Percentiles rank a stretch among this genome's conserved stretches.
phyloP scores from a whole-genome alignment of 2,113 vertebrate species.

The Xenopus laevis region DNA sequence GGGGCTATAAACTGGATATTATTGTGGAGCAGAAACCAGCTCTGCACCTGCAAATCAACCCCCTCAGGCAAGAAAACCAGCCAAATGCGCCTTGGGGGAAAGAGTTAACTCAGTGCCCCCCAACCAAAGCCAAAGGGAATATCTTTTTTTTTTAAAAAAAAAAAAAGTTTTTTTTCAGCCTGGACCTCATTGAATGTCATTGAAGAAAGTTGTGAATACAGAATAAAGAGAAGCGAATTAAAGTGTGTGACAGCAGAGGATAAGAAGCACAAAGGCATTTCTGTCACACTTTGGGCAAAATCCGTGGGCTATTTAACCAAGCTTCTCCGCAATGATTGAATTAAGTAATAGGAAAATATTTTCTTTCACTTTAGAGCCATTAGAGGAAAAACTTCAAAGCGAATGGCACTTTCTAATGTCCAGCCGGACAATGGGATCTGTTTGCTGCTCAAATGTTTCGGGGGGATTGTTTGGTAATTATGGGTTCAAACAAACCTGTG shows the following conservation, averaged over 20 bases:
- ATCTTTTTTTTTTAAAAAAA: constrained; percentile 76
- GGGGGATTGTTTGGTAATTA: constrained; percentile 70
- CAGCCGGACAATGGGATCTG: constrained; percentile 72
- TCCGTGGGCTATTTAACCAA: constrained; percentile 89
- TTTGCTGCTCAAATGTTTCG: constrained; percentile 72
- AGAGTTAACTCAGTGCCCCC: constrained; percentile 82
- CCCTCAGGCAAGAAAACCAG: constrained; percentile 33
- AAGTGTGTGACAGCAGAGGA: constrained; percentile 99
- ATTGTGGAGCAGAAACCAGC: constrained; percentile 13
- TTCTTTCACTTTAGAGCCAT: constrained; percentile 97
- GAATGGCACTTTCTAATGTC: constrained; percentile 79
- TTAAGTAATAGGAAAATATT: constrained; percentile 99
- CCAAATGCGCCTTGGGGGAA: constrained; percentile 61
- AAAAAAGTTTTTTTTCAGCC: constrained; percentile 83
- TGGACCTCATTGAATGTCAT: constrained; percentile 99
- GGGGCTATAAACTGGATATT: constrained; percentile 17
- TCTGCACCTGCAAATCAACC: constrained; percentile 36
- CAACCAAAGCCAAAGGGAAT: constrained; percentile 89
- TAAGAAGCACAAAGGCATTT: constrained; percentile 99
- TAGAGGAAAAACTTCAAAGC: constrained; percentile 91
- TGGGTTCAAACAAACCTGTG: constrained; percentile 58
- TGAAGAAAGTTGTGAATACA: constrained; percentile 99
- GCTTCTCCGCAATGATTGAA: constrained; percentile 95
- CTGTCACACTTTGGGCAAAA: constrained; percentile 94
- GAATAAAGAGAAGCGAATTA: constrained; percentile 99